A percentile compares a stretch with the other conserved stretches of the same genome.
Evolutionary conservation across 2,888 invertebrate genomes (phyloP).

Genomic region (Ptychoptera contaminata): DNA sequence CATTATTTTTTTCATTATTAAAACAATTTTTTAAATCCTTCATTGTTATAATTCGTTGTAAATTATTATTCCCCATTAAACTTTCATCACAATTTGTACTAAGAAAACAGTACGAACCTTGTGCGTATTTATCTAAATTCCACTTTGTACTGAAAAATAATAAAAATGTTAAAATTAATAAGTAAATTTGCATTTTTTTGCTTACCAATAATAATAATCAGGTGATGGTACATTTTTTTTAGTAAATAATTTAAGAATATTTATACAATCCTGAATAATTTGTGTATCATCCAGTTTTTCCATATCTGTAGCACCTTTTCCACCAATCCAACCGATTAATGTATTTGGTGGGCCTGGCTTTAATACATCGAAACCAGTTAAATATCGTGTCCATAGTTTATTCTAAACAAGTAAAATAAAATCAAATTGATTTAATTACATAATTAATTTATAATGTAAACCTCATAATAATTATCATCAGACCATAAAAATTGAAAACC

Average conservation of each 20-base stretch:
- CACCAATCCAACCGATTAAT: constrained; percentile 49
- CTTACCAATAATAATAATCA: constrained; percentile 31
- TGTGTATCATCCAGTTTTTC: constrained; percentile 36
- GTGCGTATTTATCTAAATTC: constrained; percentile 36
- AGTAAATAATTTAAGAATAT: constrained; percentile 35
- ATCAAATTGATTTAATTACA: background rate
- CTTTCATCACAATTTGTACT: constrained; percentile 33
- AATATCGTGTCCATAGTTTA: constrained; percentile 37
- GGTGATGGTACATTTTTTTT: constrained; percentile 33
- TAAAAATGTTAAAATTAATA: background rate
- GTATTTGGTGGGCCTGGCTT: constrained; percentile 32
- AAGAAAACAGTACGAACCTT: constrained; percentile 43
- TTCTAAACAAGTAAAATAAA: constrained; percentile 9
- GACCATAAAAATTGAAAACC: constrained; percentile 14
- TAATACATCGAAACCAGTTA: constrained; percentile 49
- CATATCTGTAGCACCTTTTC: constrained; percentile 39
- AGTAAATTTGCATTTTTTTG: constrained; percentile 1
- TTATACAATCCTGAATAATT: constrained; percentile 35
- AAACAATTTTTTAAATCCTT: constrained; percentile 2
- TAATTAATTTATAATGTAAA: background rate
- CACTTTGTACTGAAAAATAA: constrained; percentile 35
- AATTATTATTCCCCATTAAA: constrained; percentile 20
- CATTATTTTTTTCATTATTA: background rate
- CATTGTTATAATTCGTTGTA: constrained; percentile 26
- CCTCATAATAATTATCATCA: constrained; percentile 8